phyloP scores from a whole-genome alignment of 2,888 invertebrate species.

The Dusona sp. region DNA sequence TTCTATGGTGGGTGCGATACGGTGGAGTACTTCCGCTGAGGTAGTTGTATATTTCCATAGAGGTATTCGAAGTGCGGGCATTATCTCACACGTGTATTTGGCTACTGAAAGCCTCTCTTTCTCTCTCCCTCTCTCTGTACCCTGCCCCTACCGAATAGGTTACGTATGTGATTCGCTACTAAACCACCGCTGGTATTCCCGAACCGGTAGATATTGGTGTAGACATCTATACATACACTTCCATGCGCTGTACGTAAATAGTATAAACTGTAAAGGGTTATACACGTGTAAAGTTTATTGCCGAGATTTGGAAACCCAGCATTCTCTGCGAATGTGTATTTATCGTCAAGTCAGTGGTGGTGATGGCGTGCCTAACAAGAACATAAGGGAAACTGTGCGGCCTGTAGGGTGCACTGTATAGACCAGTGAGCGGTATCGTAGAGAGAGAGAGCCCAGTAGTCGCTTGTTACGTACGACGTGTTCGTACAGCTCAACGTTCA shows the following conservation, averaged over 20 bases:
- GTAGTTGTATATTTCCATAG: conserved; percentile 60
- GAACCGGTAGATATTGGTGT: conserved; percentile 22
- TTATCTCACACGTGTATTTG: conserved; percentile 65
- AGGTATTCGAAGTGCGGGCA: conserved; percentile 64
- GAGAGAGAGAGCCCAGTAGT: conserved; percentile 46
- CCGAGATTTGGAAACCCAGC: conserved; percentile 55
- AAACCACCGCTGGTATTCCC: conserved; percentile 55
- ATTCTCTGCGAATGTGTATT: conserved; percentile 30
- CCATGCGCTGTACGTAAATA: conserved; percentile 36
- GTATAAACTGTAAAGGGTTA: conserved; percentile 51
- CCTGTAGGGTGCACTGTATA: conserved; percentile 24
- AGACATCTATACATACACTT: not conserved
- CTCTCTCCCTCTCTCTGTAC: not conserved
- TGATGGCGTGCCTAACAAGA: conserved; percentile 29
- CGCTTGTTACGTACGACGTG: conserved; percentile 52
- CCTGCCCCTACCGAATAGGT: conserved; percentile 27
- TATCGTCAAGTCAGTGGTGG: conserved; percentile 12
- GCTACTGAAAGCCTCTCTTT: conserved; percentile 50
- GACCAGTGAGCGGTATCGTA: conserved; percentile 25
- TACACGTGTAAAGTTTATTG: conserved; percentile 65
- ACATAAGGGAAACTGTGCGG: conserved; percentile 48
- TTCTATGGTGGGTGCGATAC: conserved; percentile 29
- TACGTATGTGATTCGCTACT: conserved; percentile 57
- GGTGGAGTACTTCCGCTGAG: conserved; percentile 35
- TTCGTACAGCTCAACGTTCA: conserved; percentile 60